A percentile compares a stretch with the other conserved stretches of the same genome.
These are phyloP conservation scores for Theonella swinhoei DNA, from an alignment of 37 sponge, comb jelly and placozoan genomes.

Conservation along the genomic window DNA sequence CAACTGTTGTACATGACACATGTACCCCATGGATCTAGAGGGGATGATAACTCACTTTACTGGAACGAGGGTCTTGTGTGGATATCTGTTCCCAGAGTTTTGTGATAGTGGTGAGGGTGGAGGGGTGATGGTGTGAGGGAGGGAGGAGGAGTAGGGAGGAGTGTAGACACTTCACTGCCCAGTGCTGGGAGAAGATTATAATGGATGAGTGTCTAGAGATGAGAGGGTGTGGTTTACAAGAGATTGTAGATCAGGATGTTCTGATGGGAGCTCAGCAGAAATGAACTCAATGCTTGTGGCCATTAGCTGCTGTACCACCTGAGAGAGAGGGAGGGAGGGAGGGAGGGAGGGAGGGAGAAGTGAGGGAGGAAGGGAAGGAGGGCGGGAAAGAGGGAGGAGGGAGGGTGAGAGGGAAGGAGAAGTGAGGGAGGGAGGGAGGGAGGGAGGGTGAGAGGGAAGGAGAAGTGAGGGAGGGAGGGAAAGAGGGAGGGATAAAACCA, in stretches of 20 bases:
- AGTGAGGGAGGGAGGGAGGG: no score
- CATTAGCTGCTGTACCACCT: background rate
- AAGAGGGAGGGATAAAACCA: no score
- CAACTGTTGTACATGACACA: no score
- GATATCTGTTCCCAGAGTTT: background rate
- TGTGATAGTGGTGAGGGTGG: background rate
- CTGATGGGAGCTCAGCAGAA: background rate
- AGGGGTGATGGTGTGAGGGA: background rate
- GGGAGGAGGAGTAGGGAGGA: constrained; percentile 2
- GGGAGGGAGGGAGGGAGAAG: no score
- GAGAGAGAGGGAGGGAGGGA: background rate
- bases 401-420: background rate
- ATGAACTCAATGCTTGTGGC: background rate
- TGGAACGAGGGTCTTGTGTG: background rate
- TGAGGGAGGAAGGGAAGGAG: no score
- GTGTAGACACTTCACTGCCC: background rate
- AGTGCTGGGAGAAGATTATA: constrained; percentile 2
- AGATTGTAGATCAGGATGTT: background rate
- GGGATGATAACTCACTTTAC: background rate
- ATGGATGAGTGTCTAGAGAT: background rate
- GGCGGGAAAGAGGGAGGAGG: no score
- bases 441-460: no score
- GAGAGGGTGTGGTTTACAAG: background rate
- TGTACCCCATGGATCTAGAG: no score
- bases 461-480: no score